These are phyloP conservation scores for Rhadinocentrus ornatus DNA, from an alignment of 2,797 vertebrate genomes.

Conservation along the genomic window DNA sequence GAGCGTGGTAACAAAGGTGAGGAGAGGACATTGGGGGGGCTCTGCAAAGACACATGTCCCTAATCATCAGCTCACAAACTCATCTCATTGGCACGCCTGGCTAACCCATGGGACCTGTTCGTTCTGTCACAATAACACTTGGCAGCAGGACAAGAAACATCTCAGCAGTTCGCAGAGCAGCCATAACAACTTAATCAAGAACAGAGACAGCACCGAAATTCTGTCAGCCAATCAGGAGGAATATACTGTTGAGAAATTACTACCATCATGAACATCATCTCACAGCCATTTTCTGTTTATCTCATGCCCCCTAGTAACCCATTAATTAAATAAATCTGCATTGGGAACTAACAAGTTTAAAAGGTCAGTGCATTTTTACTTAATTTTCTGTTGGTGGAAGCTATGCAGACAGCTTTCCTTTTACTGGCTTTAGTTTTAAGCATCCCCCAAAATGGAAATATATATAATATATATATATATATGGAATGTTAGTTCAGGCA, in stretches of 20 bases:
- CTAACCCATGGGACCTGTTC: slow-evolving; percentile 68
- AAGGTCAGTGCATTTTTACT: slow-evolving; percentile 22
- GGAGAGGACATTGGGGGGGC: slow-evolving; percentile 58
- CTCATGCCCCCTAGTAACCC: slow-evolving; percentile 44
- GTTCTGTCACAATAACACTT: slow-evolving; percentile 62
- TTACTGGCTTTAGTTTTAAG: slow-evolving; percentile 20
- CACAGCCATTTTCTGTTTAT: slow-evolving; percentile 42
- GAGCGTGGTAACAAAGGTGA: slow-evolving; percentile 74
- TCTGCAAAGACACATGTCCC: slow-evolving; percentile 59
- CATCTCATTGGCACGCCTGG: slow-evolving; percentile 62
- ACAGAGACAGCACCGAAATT: slow-evolving; percentile 32
- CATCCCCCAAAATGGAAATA: background rate
- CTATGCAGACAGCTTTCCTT: slow-evolving; percentile 29
- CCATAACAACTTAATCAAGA: slow-evolving; percentile 48
- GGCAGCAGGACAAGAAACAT: slow-evolving; percentile 37
- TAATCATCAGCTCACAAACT: slow-evolving; percentile 59
- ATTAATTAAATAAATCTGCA: slow-evolving; percentile 46
- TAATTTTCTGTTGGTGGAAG: background rate
- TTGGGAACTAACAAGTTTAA: slow-evolving; percentile 57
- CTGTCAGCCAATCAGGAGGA: slow-evolving; percentile 54
- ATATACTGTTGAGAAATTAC: slow-evolving; percentile 47
- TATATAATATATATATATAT: too few relatives aligned
- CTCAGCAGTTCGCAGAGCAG: slow-evolving; percentile 39
- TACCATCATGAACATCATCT: slow-evolving; percentile 37
- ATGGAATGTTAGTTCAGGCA: too few relatives aligned